phyloP scores from a whole-genome alignment of 1,140 invertebrate genomes.

The Neodiprion virginianus region DNA sequence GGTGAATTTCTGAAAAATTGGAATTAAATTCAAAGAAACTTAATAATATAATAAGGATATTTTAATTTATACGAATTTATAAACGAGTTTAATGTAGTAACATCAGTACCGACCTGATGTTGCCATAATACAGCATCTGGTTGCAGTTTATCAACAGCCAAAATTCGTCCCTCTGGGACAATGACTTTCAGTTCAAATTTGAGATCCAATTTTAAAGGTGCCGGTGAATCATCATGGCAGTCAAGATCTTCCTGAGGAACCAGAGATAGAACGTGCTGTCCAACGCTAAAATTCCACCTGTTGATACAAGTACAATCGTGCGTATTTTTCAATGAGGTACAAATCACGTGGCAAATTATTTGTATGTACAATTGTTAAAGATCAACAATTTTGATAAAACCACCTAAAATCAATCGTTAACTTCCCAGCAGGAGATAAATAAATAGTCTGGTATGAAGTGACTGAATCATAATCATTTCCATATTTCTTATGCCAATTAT shows the following conservation, averaged over 20 bases:
- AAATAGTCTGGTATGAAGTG: slow-evolving; percentile 11
- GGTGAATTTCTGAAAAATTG: not conserved
- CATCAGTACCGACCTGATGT: slow-evolving; percentile 65
- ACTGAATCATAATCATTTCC: slow-evolving; percentile 13
- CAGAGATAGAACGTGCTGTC: slow-evolving; percentile 82
- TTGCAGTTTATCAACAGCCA: slow-evolving; percentile 65
- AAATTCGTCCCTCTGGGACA: slow-evolving; percentile 79
- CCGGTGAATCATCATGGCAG: slow-evolving; percentile 58
- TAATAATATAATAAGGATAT: not conserved
- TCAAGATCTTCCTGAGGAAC: slow-evolving; percentile 56
- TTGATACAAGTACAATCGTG: slow-evolving; percentile 32
- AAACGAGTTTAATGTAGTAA: not conserved
- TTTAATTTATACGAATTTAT: slow-evolving; percentile 13
- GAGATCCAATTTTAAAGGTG: slow-evolving; percentile 46
- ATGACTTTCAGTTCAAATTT: slow-evolving; percentile 70
- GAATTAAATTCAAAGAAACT: slow-evolving; percentile 20
- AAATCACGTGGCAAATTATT: slow-evolving; percentile 6
- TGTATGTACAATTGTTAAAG: slow-evolving; percentile 3
- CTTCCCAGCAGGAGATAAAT: slow-evolving; percentile 13
- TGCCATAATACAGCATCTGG: slow-evolving; percentile 71
- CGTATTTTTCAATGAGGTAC: not conserved
- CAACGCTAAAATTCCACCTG: slow-evolving; percentile 96
- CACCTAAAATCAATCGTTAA: not conserved
- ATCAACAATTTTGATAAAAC: slow-evolving; percentile 9
- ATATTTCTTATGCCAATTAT: not conserved